Evolutionary conservation across 1,140 invertebrate genomes (phyloP).

Genomic region (Zaprionus davidi): DNA sequence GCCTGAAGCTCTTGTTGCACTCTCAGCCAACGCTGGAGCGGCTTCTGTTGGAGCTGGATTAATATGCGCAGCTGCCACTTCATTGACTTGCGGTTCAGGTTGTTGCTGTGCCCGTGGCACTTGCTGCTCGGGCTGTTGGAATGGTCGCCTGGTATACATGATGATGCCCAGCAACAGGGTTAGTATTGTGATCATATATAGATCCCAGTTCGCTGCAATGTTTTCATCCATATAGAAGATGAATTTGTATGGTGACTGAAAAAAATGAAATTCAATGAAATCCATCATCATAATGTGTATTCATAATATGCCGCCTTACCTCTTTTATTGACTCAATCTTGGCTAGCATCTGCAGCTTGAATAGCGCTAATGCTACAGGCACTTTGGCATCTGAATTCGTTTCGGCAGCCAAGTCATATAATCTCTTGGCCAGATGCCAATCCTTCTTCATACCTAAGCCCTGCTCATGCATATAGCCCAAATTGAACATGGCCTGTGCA

Average conservation of each 20-base stretch:
- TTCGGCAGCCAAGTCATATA: slow-evolving; percentile 98
- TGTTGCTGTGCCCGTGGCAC: slow-evolving; percentile 45
- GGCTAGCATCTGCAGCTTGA: slow-evolving; percentile 94
- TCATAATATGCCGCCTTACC: slow-evolving; percentile 33
- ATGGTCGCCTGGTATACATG: slow-evolving; percentile 90
- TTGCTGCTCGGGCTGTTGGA: slow-evolving; percentile 81
- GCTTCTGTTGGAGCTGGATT: slow-evolving; percentile 7
- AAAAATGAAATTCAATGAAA: not conserved
- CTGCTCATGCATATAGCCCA: slow-evolving; percentile 99
- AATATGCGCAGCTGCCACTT: slow-evolving; percentile 22
- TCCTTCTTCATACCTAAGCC: slow-evolving; percentile 95
- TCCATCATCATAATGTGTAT: not conserved
- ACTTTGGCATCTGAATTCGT: slow-evolving; percentile 96
- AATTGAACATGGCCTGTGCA: slow-evolving; percentile 99
- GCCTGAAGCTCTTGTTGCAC: not conserved
- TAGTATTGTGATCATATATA: slow-evolving; percentile 94
- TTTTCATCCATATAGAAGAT: slow-evolving; percentile 88
- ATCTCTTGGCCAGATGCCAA: slow-evolving; percentile 93
- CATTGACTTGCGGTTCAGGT: slow-evolving; percentile 41
- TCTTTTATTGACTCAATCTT: slow-evolving; percentile 89
- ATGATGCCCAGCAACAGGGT: slow-evolving; percentile 92
- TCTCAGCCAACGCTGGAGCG: not conserved
- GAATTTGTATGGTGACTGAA: slow-evolving; percentile 88
- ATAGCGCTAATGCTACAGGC: slow-evolving; percentile 95
- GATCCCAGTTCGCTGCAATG: slow-evolving; percentile 96